phyloP scores from a whole-genome alignment of 30 jellyfish, hydroid and myxozoan species.

The Nemopilema nomurai region DNA sequence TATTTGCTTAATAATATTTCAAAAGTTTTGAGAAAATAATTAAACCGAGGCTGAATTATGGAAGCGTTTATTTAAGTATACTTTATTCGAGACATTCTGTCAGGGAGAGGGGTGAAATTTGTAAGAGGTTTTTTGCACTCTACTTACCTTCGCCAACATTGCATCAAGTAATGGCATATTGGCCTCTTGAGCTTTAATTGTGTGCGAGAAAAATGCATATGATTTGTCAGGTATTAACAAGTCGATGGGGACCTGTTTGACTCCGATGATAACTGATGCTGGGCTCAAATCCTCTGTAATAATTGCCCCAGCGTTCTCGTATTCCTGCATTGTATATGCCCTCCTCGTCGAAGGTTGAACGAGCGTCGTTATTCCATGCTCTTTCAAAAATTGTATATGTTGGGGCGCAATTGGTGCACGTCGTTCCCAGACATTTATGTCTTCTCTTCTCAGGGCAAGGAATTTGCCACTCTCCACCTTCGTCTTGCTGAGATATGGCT shows the following conservation, averaged over 20 bases:
- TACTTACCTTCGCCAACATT: slow-evolving; percentile 82
- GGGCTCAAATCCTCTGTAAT: slow-evolving; percentile 87
- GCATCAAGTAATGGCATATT: slow-evolving; percentile 96
- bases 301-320: slow-evolving; percentile 93
- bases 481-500: slow-evolving; percentile 49
- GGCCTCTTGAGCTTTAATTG: slow-evolving; percentile 96
- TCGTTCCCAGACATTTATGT: slow-evolving; percentile 94
- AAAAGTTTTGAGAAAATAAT: too few relatives aligned
- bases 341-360: slow-evolving; percentile 98
- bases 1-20: too few relatives aligned
- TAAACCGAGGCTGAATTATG: background rate
- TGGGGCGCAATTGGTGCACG: slow-evolving; percentile 94
- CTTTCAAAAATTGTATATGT: slow-evolving; percentile 67
- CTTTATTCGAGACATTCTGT: too few relatives aligned
- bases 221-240: slow-evolving; percentile 78
- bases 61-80: background rate
- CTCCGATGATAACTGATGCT: slow-evolving; percentile 92
- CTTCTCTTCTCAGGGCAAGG: slow-evolving; percentile 86
- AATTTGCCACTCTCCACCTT: slow-evolving; percentile 61
- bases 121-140: too few relatives aligned
- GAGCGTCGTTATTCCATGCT: slow-evolving; percentile 73
- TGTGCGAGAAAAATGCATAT: slow-evolving; percentile 92
- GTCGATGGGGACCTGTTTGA: slow-evolving; percentile 93
- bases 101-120: too few relatives aligned
- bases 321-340: slow-evolving; percentile 95